Percentiles rank a stretch among this genome's conserved stretches.
These are phyloP conservation scores for Meloe dianella DNA, from an alignment of 2,888 invertebrate genomes.

Conservation along the genomic window DNA sequence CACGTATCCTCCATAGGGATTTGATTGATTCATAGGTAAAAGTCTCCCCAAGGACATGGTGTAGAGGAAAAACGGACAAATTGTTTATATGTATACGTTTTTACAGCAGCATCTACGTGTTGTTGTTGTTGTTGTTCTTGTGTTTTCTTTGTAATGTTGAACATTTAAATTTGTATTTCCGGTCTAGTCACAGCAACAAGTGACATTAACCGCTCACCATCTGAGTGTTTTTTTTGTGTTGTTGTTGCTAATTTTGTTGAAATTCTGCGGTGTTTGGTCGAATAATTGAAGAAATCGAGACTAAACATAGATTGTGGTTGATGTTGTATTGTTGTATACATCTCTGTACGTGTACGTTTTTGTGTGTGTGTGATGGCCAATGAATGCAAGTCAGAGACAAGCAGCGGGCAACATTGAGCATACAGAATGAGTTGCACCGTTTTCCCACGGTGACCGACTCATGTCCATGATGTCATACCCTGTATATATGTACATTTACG, in stretches of 20 bases:
- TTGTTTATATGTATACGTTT: background rate
- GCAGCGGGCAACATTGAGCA: constrained; percentile 44
- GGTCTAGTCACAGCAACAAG: background rate
- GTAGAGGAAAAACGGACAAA: background rate
- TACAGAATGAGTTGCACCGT: constrained; percentile 51
- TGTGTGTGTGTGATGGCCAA: constrained; percentile 34
- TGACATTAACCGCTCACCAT: background rate
- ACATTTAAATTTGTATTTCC: background rate
- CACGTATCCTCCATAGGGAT: constrained; percentile 19
- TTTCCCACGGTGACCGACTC: constrained; percentile 59
- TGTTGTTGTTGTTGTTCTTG: too few species aligned
- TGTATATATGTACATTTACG: constrained; percentile 33
- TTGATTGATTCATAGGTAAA: constrained; percentile 30
- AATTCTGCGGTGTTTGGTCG: background rate
- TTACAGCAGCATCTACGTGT: background rate
- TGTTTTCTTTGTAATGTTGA: background rate
- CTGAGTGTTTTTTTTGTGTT: too few species aligned
- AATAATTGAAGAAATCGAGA: background rate
- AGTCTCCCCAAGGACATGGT: background rate
- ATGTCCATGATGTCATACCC: constrained; percentile 55
- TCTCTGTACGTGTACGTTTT: too few species aligned
- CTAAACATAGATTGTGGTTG: constrained; percentile 2
- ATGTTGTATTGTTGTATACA: background rate
- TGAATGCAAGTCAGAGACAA: constrained; percentile 48
- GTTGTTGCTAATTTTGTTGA: background rate